Conservation (phyloP, 2,113 vertebrate species). For the Tautogolabrus adspersus region DNA sequence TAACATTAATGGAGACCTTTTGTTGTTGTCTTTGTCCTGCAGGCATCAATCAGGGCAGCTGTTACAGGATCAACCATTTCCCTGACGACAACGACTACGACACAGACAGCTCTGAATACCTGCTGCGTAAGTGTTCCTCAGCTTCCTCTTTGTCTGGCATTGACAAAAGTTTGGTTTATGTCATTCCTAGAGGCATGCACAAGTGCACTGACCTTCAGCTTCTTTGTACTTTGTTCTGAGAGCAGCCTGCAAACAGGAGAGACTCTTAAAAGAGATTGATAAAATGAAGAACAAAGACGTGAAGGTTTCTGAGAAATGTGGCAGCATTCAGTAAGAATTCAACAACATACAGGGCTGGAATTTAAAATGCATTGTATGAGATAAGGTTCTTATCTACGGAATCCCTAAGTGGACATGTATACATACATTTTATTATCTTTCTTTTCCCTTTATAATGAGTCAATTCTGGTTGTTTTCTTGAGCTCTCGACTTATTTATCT, state of each 20-base stretch:
- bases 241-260: neutral
- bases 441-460: too few species aligned
- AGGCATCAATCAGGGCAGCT: conserved; percentile 97
- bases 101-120: conserved; percentile 98
- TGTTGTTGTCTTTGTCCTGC: conserved; percentile 35
- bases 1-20: neutral
- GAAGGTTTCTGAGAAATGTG: neutral
- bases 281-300: neutral
- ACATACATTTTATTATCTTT: too few species aligned
- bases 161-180: neutral
- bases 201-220: neutral
- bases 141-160: conserved; percentile 11
- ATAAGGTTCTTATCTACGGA: too few species aligned
- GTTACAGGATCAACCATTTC: conserved; percentile 98
- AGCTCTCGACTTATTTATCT: too few species aligned
- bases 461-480: too few species aligned
- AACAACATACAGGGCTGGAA: too few species aligned
- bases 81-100: conserved; percentile 99
- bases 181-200: neutral
- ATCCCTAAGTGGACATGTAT: too few species aligned
- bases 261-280: neutral
- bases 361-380: too few species aligned
- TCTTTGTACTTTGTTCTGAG: neutral
- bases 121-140: conserved; percentile 90
- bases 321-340: too few species aligned